Percentiles rank a stretch among this genome's conserved stretches.
These are phyloP conservation scores for Clarias macrocephalus DNA, from an alignment of 2,113 vertebrate genomes.

Conservation along the genomic window DNA sequence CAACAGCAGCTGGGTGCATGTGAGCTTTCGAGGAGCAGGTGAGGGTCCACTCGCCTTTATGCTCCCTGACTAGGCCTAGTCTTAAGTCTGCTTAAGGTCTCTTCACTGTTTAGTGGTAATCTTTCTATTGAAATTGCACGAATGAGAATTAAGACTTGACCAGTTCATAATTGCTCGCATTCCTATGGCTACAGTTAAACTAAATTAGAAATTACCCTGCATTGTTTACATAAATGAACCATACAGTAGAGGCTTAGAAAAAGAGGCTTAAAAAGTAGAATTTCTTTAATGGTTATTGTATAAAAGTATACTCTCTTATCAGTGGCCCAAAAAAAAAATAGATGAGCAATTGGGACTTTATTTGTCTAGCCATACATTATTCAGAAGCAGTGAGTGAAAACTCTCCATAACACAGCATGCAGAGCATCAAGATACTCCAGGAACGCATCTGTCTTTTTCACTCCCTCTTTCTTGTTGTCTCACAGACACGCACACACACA, in stretches of 20 bases:
- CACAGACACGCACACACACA: slow-evolving; percentile 26
- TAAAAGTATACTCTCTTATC: neutral
- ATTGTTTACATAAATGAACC: neutral
- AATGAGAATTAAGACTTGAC: neutral
- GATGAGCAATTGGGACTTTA: neutral
- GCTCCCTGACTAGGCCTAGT: slow-evolving; percentile 3
- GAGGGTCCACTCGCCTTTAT: slow-evolving; percentile 59
- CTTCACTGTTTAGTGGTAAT: neutral
- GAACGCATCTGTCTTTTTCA: slow-evolving; percentile 30
- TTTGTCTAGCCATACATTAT: slow-evolving; percentile 7
- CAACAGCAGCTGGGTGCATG: slow-evolving; percentile 44
- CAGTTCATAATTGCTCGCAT: neutral
- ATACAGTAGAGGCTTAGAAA: neutral
- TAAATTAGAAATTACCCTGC: neutral
- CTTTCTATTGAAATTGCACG: neutral
- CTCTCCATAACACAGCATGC: slow-evolving; percentile 31
- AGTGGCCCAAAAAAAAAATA: neutral
- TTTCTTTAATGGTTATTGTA: neutral
- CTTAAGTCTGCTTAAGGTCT: neutral
- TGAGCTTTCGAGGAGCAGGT: slow-evolving; percentile 29
- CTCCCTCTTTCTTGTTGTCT: neutral
- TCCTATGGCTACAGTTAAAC: neutral
- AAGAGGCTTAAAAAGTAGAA: neutral
- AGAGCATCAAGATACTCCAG: slow-evolving; percentile 21
- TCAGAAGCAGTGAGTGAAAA: slow-evolving; percentile 18